Evolutionary conservation across 2,888 invertebrate species (phyloP).

Genomic region (Acanthosoma haemorrhoidale): DNA sequence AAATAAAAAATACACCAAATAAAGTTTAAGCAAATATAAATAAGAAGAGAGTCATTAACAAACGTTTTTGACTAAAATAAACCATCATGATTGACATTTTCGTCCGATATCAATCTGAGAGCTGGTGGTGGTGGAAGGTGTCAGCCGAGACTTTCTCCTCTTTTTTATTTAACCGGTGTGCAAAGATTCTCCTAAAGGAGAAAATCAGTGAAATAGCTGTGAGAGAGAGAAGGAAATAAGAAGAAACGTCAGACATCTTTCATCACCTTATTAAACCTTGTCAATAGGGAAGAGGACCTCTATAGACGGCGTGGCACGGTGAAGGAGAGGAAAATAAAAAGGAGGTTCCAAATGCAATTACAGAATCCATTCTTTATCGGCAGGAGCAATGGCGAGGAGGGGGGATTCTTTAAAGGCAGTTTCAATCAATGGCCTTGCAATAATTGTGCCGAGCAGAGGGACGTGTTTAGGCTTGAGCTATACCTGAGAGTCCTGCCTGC

Average conservation of each 20-base stretch:
- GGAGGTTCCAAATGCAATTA: conserved; percentile 1
- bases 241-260: conserved; percentile 13
- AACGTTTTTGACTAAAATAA: too few species aligned
- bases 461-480: not conserved
- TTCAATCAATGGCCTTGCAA: conserved; percentile 7
- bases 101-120: not conserved
- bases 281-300: not conserved
- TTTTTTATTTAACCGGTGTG: not conserved
- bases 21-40: too few species aligned
- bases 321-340: not conserved
- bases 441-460: not conserved
- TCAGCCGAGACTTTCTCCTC: not conserved
- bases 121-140: not conserved
- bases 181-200: not conserved
- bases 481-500: not conserved
- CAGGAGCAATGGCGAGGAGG: too few species aligned
- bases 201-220: not conserved
- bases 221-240: not conserved
- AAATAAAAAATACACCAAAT: too few species aligned
- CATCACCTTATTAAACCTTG: conserved; percentile 9
- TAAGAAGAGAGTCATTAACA: too few species aligned
- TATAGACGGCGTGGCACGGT: not conserved
- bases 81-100: not conserved
- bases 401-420: conserved; percentile 2
- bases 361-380: conserved; percentile 12